Conservation (phyloP, 2,113 vertebrate species). For the Hepsetus odoe region DNA sequence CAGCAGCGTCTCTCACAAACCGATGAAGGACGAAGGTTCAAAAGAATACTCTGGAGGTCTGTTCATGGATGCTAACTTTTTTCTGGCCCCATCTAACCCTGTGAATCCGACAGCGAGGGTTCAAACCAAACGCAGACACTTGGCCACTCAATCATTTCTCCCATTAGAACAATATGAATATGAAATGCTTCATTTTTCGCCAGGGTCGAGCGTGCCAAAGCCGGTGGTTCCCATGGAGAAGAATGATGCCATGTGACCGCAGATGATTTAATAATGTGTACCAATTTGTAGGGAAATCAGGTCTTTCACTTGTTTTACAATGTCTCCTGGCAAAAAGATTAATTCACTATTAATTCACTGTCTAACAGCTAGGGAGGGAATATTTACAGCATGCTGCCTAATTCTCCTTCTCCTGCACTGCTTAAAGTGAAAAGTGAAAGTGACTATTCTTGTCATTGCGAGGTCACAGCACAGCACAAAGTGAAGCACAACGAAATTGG, state of each 20-base stretch:
- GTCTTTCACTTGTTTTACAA: constrained; percentile 35
- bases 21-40: constrained; percentile 23
- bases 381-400: neutral
- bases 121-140: constrained; percentile 16
- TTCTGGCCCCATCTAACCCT: neutral
- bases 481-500: too few relatives aligned
- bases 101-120: constrained; percentile 1
- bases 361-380: constrained; percentile 17
- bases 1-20: constrained; percentile 16
- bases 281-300: constrained; percentile 49
- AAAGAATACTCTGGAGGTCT: neutral
- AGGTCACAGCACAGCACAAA: too few relatives aligned
- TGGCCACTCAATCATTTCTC: constrained; percentile 37
- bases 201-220: constrained; percentile 31
- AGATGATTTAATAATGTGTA: constrained; percentile 54
- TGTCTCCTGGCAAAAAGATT: constrained; percentile 43
- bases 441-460: too few relatives aligned
- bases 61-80: constrained; percentile 11
- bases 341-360: constrained; percentile 37
- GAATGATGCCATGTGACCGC: constrained; percentile 47
- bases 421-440: too few relatives aligned
- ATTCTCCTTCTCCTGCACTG: too few relatives aligned
- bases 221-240: constrained; percentile 53
- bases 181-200: constrained; percentile 46
- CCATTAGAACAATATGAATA: constrained; percentile 52